These are phyloP conservation scores for Drosophila nr. perissopoda DNA, from an alignment of 2,888 invertebrate genomes.

Conservation along the genomic window DNA sequence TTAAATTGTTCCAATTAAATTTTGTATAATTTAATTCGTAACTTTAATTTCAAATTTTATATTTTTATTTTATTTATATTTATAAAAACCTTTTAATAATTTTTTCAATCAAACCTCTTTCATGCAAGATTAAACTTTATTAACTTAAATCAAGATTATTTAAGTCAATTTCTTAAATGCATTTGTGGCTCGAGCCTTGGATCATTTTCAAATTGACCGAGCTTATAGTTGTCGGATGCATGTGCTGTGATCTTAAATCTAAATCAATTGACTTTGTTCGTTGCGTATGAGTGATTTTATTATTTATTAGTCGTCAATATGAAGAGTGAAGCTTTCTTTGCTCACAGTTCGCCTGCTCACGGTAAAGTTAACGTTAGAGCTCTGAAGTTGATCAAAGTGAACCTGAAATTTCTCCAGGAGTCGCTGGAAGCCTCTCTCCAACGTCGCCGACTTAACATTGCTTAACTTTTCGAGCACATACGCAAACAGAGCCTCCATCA, in stretches of 20 bases:
- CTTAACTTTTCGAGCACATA: conserved; percentile 49
- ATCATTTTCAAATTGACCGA: conserved; percentile 16
- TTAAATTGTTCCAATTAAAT: neutral
- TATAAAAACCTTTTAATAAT: neutral
- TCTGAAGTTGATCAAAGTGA: neutral
- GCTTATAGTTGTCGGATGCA: neutral
- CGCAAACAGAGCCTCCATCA: conserved; percentile 32
- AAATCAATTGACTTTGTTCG: conserved; percentile 8
- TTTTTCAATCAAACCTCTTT: neutral
- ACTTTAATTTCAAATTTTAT: neutral
- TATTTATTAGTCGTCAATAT: neutral
- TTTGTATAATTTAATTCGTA: neutral
- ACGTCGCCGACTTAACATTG: conserved; percentile 52
- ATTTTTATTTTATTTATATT: neutral
- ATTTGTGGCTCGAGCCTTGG: conserved; percentile 8
- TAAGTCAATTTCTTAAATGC: neutral
- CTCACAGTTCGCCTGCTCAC: neutral
- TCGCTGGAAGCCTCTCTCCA: conserved; percentile 59
- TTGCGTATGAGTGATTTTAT: conserved; percentile 9
- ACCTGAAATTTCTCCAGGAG: conserved; percentile 47
- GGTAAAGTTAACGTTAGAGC: neutral
- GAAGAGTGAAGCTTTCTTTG: neutral
- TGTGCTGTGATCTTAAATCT: neutral
- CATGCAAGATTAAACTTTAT: neutral
- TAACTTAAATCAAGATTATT: neutral